A percentile compares a stretch with the other conserved stretches of the same genome.
phyloP scores from a whole-genome alignment of 2,888 invertebrate genomes.

The Drosophila kuntzei region DNA sequence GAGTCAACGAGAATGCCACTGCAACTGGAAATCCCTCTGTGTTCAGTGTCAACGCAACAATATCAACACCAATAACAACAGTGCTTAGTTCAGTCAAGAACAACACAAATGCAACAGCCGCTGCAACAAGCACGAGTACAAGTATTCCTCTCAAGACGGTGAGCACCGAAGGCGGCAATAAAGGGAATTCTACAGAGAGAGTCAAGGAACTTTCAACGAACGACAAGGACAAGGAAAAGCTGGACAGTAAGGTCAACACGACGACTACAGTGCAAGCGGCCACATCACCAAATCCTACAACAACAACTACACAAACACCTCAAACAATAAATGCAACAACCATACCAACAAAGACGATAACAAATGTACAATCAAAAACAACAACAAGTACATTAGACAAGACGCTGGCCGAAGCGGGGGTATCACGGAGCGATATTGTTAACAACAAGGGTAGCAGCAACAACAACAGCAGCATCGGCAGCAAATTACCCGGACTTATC shows the following conservation, averaged over 20 bases:
- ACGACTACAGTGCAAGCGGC: conserved; percentile 9
- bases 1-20: conserved; percentile 7
- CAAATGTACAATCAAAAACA: conserved; percentile 25
- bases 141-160: neutral
- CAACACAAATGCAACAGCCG: conserved; percentile 1
- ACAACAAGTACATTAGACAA: conserved; percentile 13
- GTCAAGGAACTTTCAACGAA: neutral
- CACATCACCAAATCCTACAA: neutral
- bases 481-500: neutral
- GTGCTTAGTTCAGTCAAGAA: conserved; percentile 12
- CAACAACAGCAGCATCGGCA: conserved; percentile 1
- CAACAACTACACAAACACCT: conserved; percentile 14
- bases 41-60: neutral
- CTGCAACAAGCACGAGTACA: neutral
- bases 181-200: neutral
- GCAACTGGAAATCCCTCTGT: neutral
- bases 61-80: too few species aligned
- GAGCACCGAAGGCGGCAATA: neutral
- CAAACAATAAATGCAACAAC: neutral
- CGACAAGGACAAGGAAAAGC: conserved; percentile 6
- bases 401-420: conserved; percentile 28
- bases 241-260: neutral
- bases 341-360: conserved; percentile 11
- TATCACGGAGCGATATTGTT: conserved; percentile 11
- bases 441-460: conserved; percentile 3